Evolutionary conservation across 2,888 invertebrate genomes (phyloP).

Genomic region (Diplazon laetatorius): DNA sequence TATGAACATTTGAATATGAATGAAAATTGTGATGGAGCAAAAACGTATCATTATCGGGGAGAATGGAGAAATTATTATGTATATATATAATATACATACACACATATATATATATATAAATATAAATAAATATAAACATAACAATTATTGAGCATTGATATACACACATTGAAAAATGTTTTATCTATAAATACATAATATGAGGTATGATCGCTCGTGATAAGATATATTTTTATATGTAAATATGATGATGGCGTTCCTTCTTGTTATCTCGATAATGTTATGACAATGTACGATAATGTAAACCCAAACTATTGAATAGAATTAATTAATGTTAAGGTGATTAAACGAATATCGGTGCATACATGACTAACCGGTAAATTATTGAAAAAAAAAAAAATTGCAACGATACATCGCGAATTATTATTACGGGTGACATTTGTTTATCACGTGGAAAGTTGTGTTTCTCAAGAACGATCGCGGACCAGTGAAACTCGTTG

Average conservation of each 20-base stretch:
- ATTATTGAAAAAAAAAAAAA: slow-evolving; percentile 16
- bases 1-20: slow-evolving; percentile 20
- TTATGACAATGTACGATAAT: slow-evolving; percentile 57
- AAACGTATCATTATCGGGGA: slow-evolving; percentile 61
- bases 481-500: background rate
- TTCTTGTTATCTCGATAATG: slow-evolving; percentile 76
- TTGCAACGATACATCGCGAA: slow-evolving; percentile 2
- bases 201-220: slow-evolving; percentile 73
- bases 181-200: slow-evolving; percentile 73
- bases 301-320: slow-evolving; percentile 51
- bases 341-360: slow-evolving; percentile 22
- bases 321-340: slow-evolving; percentile 49
- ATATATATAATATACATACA: slow-evolving; percentile 50
- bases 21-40: slow-evolving; percentile 42
- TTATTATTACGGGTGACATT: slow-evolving; percentile 4
- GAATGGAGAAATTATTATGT: slow-evolving; percentile 44
- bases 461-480: slow-evolving; percentile 10
- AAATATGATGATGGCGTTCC: slow-evolving; percentile 79
- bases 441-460: slow-evolving; percentile 31
- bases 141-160: background rate
- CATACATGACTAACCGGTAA: slow-evolving; percentile 8
- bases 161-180: slow-evolving; percentile 66
- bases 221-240: slow-evolving; percentile 81
- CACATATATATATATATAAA: slow-evolving; percentile 51
- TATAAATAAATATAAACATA: no score